Evolutionary conservation across 2,113 vertebrate genomes (phyloP), one percentile per base, ranked within the genome.

Genomic region (Xyrauchen texanus): DNA sequence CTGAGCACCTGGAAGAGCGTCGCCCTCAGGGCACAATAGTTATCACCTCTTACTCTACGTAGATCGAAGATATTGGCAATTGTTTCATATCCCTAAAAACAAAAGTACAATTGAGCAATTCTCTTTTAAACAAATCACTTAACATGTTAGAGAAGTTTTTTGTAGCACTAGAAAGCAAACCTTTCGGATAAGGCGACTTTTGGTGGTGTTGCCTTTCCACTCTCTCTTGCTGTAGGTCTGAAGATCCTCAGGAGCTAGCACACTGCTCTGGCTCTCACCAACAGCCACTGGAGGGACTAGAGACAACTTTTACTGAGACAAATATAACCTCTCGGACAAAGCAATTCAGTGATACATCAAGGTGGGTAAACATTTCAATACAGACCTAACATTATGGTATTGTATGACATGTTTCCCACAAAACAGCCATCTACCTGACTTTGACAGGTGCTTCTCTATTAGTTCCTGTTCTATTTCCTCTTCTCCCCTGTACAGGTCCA

Each of bases 11-110:
- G 95, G 85, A 95, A 96, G 42, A 96, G 90, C 0, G 94, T 94
- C 67, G 95, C 95, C 83, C 95, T 90, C 83, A 96, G 91, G 2
- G 94, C 95, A 85, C 95, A 96, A 64, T 95, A 96, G 53, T 96
- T 96, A 72, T 96, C 95, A 46, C 95, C 95, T 1, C 95, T 90
- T 65, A 96, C 93, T 76, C 90, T 91, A 79, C 94, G 85, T 69
- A 96, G 92, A 3, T 90, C 89, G 87, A 94, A 95, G 21, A 81
- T 91, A 82, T 85, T 89, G 81, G 91, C 88, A 69, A 95, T 91
- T 64, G 91, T 89, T 85, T 92, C 91, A 15, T 96, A 96, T 5
- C 94, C 95, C 95, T 95, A 83, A 44, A 60, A 11, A 62, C 69
- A 68, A 78, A 2, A 63, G 74, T n/a, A 70, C 9, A 55, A 49